Evolutionary conservation across 2,113 vertebrate species (phyloP).

Genomic region (Nesogale talazaci): DNA sequence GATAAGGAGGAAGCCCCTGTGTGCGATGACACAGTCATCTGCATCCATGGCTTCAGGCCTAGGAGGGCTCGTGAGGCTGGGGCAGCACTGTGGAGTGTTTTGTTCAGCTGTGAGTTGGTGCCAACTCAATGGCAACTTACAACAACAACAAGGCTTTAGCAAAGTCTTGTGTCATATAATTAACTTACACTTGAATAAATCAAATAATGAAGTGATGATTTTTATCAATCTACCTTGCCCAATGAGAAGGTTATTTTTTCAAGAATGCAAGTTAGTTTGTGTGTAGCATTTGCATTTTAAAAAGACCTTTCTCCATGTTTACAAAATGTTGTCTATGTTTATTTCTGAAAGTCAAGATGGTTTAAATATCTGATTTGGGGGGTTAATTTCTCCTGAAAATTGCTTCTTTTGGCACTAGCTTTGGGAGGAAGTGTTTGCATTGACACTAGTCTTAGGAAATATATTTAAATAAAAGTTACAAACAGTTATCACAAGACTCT

Average conservation of each 20-base stretch:
- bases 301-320: too few species aligned
- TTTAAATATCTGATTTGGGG: slow-evolving; percentile 2
- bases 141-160: neutral
- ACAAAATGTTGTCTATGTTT: neutral
- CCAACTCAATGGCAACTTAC: neutral
- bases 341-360: neutral
- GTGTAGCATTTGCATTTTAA: too few species aligned
- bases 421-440: neutral
- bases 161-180: neutral
- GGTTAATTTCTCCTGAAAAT: neutral
- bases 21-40: neutral
- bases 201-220: neutral
- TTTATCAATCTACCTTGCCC: slow-evolving; percentile 1
- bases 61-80: neutral
- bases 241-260: neutral
- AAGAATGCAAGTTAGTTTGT: too few species aligned
- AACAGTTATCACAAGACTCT: slow-evolving; percentile 31
- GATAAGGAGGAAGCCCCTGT: neutral
- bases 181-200: slow-evolving; percentile 2
- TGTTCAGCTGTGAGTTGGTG: neutral
- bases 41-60: neutral
- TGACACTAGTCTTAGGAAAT: slow-evolving; percentile 42
- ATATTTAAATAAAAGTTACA: neutral
- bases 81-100: neutral
- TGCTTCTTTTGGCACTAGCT: neutral